Evolutionary conservation across 2,797 vertebrate species (phyloP).

Genomic region (Bradypodion pumilum): DNA sequence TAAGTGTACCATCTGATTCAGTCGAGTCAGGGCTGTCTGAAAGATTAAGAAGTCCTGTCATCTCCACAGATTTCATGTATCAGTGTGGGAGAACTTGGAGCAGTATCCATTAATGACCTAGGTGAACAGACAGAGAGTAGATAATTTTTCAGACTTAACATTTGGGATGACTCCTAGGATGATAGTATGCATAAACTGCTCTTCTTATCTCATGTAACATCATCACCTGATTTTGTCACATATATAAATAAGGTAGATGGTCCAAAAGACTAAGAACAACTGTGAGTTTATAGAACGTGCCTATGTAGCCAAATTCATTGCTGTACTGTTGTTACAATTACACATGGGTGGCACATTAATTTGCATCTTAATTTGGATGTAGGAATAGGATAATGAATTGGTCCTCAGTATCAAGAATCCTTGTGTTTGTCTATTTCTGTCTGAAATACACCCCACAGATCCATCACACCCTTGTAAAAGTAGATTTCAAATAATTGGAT

Average conservation of each 20-base stretch:
- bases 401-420: conserved; percentile 51
- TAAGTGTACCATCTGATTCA: background rate
- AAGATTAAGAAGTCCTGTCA: background rate
- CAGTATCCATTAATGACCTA: background rate
- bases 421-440: conserved; percentile 54
- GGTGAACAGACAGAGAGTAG: background rate
- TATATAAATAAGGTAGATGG: background rate
- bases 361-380: background rate
- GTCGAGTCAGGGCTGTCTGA: background rate
- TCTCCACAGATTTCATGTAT: background rate
- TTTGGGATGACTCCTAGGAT: background rate
- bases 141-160: background rate
- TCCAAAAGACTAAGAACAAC: background rate
- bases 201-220: background rate
- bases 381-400: conserved; percentile 6
- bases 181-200: background rate
- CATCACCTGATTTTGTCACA: background rate
- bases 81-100: background rate
- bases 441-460: conserved; percentile 59
- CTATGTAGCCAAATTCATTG: background rate
- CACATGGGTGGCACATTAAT: background rate
- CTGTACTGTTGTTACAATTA: background rate
- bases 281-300: background rate
- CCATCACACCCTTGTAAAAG: conserved; percentile 63
- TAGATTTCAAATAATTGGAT: conserved; percentile 66